Conservation (phyloP, 2,797 vertebrate species). For the Tenualosa ilisha region DNA sequence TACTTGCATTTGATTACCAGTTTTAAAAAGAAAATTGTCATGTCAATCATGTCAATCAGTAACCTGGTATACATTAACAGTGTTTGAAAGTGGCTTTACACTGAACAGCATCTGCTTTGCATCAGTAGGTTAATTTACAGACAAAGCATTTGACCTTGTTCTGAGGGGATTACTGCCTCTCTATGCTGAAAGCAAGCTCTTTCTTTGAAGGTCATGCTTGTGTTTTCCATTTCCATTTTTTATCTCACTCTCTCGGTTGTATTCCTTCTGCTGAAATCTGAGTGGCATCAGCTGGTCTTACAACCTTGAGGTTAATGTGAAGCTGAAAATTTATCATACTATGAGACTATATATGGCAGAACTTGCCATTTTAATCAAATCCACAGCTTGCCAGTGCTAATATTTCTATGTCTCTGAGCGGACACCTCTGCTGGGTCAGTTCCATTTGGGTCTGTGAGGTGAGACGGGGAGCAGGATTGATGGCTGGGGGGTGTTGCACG, state of each 20-base stretch:
- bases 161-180: background rate
- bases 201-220: background rate
- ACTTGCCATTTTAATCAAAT: conserved; percentile 47
- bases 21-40: background rate
- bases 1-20: too few relatives aligned
- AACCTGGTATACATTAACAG: background rate
- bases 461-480: conserved; percentile 25
- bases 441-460: conserved; percentile 2
- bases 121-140: background rate
- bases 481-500: conserved; percentile 19
- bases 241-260: background rate
- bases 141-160: background rate
- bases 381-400: conserved; percentile 24
- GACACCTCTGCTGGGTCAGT: conserved; percentile 32
- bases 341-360: conserved; percentile 14
- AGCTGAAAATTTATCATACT: conserved; percentile 26
- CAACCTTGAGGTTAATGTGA: conserved; percentile 10
- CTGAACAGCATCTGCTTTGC: background rate
- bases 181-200: background rate
- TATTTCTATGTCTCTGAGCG: conserved; percentile 39
- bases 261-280: background rate
- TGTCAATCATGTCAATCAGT: background rate
- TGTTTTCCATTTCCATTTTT: background rate
- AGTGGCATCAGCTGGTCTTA: background rate
- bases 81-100: background rate